Evolutionary conservation across 1,140 invertebrate species (phyloP).

Genomic region (Tetramorium alpestre): DNA sequence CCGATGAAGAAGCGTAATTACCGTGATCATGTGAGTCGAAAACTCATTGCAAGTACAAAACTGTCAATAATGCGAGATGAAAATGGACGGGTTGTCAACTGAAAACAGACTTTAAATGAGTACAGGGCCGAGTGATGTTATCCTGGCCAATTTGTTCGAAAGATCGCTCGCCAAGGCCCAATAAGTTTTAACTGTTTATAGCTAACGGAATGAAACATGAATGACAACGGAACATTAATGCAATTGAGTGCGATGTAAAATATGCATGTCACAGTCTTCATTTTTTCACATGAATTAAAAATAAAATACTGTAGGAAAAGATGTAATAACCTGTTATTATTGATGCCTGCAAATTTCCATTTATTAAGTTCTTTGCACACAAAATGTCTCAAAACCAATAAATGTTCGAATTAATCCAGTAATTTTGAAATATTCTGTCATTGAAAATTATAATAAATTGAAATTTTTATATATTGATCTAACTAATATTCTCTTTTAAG

Average conservation of each 20-base stretch:
- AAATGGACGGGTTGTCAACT: conserved; percentile 31
- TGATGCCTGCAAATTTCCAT: not conserved
- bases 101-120: conserved; percentile 25
- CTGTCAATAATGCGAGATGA: conserved; percentile 31
- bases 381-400: not conserved
- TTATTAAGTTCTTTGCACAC: not conserved
- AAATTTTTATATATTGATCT: not conserved
- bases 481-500: not conserved
- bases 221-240: conserved; percentile 7
- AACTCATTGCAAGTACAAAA: conserved; percentile 3
- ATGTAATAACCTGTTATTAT: not conserved
- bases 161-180: conserved; percentile 19
- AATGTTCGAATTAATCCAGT: not conserved
- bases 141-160: conserved; percentile 62
- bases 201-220: not conserved
- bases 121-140: conserved; percentile 6
- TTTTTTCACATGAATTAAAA: conserved; percentile 1
- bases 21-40: not conserved
- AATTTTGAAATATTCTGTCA: not conserved
- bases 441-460: not conserved
- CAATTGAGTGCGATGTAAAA: not conserved
- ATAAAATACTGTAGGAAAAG: not conserved
- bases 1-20: conserved; percentile 41
- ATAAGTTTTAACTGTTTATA: conserved; percentile 21
- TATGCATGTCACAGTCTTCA: not conserved